Base-by-base conservation (phyloP, 64 coral and sea anemone genomes). In the Montipora efflorescens region DNA sequence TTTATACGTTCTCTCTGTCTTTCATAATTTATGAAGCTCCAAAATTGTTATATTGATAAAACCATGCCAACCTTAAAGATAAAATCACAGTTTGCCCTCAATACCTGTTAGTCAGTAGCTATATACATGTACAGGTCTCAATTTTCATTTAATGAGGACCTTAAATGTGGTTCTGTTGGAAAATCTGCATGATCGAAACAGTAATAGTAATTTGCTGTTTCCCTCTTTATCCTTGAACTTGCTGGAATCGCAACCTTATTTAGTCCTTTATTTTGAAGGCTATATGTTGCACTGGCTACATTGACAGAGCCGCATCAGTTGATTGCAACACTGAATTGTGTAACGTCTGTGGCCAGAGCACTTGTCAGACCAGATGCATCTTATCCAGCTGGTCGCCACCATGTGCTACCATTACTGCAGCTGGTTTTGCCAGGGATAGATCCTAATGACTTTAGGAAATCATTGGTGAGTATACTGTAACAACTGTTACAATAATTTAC, bases 361-460 rank as follows among this genome's bases (percentile, higher is more conserved):
- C 89, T 99, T 57, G 90, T 99, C 62, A 92, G 94, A 50, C 92
- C 98, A 16, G 88, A 96, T 77, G 95, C 84, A 7, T 92, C 94
- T 13, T 99, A 94, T 69, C 95, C 98, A 28, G 92, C 83, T 19
- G 98, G 98, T 4, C 89, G 91, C 47, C 80, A 84, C 4, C 98
- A 99, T 90, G 95, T 99, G 11, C 62, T 99, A 14, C 95, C 95
- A 18, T 62, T 99, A 13, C 83, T 99, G 9, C 92, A 94, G 48
- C 89, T 96, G 4, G 94, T 99, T 0, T 50, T 99, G n/a, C 98
- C 98, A 28, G 98, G 98, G 72, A 99, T 99, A 73, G 98, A 99
- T 90, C 95, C 98, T 74, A 99, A 99, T 94, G 98, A 99, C 78
- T 99, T 99, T 71, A 94, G 98, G n/a, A 99, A 99, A 52, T 92